These are phyloP conservation scores for Hyles euphorbiae DNA, from an alignment of 1,140 invertebrate genomes.

Conservation along the genomic window DNA sequence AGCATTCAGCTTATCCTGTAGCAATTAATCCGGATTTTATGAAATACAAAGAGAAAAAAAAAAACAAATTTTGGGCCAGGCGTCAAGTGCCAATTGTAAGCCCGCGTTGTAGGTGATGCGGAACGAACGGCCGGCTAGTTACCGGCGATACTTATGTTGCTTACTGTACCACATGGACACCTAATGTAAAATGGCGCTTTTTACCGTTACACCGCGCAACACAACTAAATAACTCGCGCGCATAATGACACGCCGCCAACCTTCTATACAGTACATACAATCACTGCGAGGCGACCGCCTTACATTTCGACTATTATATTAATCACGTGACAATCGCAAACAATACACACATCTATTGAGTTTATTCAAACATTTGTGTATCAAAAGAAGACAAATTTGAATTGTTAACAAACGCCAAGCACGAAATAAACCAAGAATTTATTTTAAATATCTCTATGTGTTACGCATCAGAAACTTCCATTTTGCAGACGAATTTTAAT, in stretches of 20 bases:
- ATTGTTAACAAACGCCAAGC: background rate
- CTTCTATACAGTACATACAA: slow-evolving; percentile 27
- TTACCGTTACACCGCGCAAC: slow-evolving; percentile 52
- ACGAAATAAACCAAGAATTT: too few relatives aligned
- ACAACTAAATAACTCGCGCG: slow-evolving; percentile 43
- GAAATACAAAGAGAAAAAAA: too few relatives aligned
- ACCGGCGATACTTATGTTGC: slow-evolving; percentile 26
- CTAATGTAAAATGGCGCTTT: slow-evolving; percentile 47
- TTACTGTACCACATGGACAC: slow-evolving; percentile 30
- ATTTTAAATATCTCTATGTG: too few relatives aligned
- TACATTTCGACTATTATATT: slow-evolving; percentile 27
- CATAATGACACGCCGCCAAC: slow-evolving; percentile 41
- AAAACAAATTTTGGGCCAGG: too few relatives aligned
- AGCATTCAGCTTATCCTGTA: too few relatives aligned
- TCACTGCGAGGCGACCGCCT: slow-evolving; percentile 14
- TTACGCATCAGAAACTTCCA: too few relatives aligned
- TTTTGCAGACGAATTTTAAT: too few relatives aligned
- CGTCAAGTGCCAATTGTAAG: background rate
- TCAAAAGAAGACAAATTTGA: too few relatives aligned
- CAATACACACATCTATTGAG: background rate
- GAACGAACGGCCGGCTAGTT: slow-evolving; percentile 26
- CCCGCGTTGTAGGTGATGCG: slow-evolving; percentile 23
- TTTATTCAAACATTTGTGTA: too few relatives aligned
- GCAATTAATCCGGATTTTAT: too few relatives aligned
- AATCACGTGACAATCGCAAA: slow-evolving; percentile 25